phyloP scores from a whole-genome alignment of 2,888 invertebrate species.

The Timandra comae region DNA sequence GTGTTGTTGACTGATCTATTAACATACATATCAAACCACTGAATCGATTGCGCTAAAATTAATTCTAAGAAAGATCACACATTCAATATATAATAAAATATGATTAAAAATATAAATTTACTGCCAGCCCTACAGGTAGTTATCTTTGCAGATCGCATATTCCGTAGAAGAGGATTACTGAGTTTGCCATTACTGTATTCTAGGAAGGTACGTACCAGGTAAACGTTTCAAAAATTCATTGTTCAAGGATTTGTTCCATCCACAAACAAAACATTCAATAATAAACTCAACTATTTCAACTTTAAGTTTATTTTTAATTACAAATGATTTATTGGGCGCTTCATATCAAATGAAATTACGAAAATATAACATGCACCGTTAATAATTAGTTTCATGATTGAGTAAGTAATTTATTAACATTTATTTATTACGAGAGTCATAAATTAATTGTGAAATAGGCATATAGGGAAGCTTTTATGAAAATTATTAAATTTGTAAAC shows the following conservation, averaged over 20 bases:
- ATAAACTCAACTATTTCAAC: constrained; percentile 8
- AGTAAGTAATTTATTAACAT: too few species aligned
- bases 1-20: too few species aligned
- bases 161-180: constrained; percentile 65
- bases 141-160: constrained; percentile 66
- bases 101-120: constrained; percentile 16
- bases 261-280: constrained; percentile 14
- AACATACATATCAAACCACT: too few species aligned
- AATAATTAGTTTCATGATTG: too few species aligned
- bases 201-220: constrained; percentile 67
- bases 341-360: not conserved
- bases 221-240: constrained; percentile 52
- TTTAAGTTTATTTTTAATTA: constrained; percentile 16
- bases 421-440: too few species aligned
- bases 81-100: not conserved
- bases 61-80: not conserved
- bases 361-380: too few species aligned
- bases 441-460: too few species aligned
- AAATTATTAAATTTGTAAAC: too few species aligned
- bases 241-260: constrained; percentile 25
- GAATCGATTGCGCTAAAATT: not conserved
- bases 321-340: constrained; percentile 3
- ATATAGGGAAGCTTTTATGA: too few species aligned
- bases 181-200: constrained; percentile 66
- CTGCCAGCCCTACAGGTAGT: constrained; percentile 49